Percentiles rank a stretch among this genome's conserved stretches.
Evolutionary conservation across 2,113 vertebrate genomes (phyloP).

Genomic region (Sinocyclocheilus grahami): DNA sequence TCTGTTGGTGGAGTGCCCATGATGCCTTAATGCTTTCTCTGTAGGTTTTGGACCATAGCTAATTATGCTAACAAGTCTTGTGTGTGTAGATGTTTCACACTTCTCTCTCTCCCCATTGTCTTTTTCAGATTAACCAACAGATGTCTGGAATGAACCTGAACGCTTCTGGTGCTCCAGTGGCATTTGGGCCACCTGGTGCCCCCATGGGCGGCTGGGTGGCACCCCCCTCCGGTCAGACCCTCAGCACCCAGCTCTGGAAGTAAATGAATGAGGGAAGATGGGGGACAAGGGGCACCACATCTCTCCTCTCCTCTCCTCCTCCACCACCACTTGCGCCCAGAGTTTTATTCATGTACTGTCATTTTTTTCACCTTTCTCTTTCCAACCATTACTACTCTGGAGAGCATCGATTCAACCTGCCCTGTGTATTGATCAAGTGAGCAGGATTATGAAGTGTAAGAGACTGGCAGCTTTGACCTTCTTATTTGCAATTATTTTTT

Average conservation of each 20-base stretch:
- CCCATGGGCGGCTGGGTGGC: constrained; percentile 82
- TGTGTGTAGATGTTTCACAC: neutral
- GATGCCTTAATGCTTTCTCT: neutral
- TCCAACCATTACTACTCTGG: constrained; percentile 75
- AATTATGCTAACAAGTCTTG: neutral
- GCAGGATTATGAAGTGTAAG: constrained; percentile 71
- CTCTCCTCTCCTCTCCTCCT: constrained; percentile 60
- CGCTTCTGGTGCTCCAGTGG: constrained; percentile 60
- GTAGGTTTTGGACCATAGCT: neutral
- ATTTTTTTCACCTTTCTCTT: constrained; percentile 67
- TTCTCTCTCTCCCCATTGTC: neutral
- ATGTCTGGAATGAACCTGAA: constrained; percentile 88
- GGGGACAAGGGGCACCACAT: constrained; percentile 45
- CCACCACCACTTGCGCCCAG: constrained; percentile 68
- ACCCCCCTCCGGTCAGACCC: constrained; percentile 89
- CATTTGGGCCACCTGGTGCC: constrained; percentile 76
- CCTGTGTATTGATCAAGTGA: constrained; percentile 78
- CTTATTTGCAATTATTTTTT: constrained; percentile 56
- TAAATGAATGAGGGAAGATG: constrained; percentile 67
- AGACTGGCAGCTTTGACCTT: constrained; percentile 78
- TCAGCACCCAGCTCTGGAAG: constrained; percentile 98
- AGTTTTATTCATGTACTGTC: constrained; percentile 75
- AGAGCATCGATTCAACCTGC: constrained; percentile 73
- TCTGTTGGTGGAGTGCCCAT: neutral
- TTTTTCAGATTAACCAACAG: constrained; percentile 89